Evolutionary conservation across 2,888 invertebrate species (phyloP).

Genomic region (Parapristionchus giblindavisi): DNA sequence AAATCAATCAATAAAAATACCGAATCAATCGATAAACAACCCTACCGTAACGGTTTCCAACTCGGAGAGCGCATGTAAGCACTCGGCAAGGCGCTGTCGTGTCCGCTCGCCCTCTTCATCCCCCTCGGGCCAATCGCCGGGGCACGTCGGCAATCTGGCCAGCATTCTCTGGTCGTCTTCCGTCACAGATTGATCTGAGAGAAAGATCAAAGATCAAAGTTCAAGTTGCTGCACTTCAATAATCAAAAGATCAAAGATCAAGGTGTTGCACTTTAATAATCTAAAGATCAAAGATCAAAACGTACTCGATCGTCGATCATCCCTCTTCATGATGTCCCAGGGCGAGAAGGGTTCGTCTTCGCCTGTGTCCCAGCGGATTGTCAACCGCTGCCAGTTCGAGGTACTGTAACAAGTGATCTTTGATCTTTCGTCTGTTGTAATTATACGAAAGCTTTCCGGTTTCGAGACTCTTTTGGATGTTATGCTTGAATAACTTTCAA

Average conservation of each 20-base stretch:
- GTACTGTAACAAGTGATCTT: too few species aligned
- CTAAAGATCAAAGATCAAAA: neutral
- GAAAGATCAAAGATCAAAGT: neutral
- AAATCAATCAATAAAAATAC: neutral
- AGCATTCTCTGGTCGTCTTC: conserved; percentile 31
- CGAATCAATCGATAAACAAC: too few species aligned
- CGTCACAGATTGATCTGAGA: conserved; percentile 17
- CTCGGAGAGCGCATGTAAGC: neutral
- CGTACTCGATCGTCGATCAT: conserved; percentile 18
- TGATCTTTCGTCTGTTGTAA: too few species aligned
- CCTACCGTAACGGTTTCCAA: conserved; percentile 14
- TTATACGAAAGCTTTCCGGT: too few species aligned
- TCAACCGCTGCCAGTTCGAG: conserved; percentile 52
- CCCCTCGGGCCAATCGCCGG: conserved; percentile 43
- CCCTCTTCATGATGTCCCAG: conserved; percentile 88
- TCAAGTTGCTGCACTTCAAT: too few species aligned
- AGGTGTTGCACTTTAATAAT: too few species aligned
- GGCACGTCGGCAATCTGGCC: conserved; percentile 18
- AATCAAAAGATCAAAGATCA: too few species aligned
- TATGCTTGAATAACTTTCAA: too few species aligned
- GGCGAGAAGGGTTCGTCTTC: conserved; percentile 88
- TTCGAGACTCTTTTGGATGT: too few species aligned
- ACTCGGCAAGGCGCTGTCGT: neutral
- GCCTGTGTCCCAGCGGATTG: conserved; percentile 84
- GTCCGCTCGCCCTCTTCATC: neutral